Conservation (phyloP, 2,113 vertebrate species). For the Mystacornis crossleyi region DNA sequence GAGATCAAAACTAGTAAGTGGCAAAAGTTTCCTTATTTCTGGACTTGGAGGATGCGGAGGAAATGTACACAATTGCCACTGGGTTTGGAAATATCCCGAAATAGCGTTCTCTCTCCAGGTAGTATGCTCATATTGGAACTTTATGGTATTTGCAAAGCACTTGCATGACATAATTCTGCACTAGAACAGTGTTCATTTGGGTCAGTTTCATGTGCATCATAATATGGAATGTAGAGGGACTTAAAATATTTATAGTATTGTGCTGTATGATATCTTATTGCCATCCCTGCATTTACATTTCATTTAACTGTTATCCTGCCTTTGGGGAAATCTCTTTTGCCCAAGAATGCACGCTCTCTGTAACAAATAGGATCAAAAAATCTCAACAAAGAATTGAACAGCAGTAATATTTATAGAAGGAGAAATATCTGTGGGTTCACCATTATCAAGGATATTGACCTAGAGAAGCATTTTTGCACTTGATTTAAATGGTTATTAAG, state of each 20-base stretch:
- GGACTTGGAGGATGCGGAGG: neutral
- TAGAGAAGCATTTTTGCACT: neutral
- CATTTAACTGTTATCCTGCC: conserved; percentile 18
- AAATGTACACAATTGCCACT: neutral
- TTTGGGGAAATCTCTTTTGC: conserved; percentile 41
- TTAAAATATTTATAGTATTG: neutral
- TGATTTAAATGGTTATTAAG: neutral
- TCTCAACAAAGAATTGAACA: neutral
- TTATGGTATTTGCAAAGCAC: neutral
- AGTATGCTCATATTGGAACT: neutral
- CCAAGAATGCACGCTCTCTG: neutral
- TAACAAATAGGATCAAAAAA: conserved; percentile 11
- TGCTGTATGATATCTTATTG: neutral
- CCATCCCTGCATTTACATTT: conserved; percentile 27
- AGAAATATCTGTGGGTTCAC: neutral
- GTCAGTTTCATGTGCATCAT: neutral
- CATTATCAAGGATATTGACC: neutral
- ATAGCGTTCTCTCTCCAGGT: neutral
- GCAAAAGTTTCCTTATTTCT: neutral
- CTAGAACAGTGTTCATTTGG: neutral
- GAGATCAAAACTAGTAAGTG: conserved; percentile 6
- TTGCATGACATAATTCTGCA: neutral
- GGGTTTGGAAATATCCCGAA: neutral
- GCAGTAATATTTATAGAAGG: neutral
- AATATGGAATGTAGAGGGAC: neutral